Conservation (phyloP, 2,888 invertebrate species). For the Napeogenes inachia region DNA sequence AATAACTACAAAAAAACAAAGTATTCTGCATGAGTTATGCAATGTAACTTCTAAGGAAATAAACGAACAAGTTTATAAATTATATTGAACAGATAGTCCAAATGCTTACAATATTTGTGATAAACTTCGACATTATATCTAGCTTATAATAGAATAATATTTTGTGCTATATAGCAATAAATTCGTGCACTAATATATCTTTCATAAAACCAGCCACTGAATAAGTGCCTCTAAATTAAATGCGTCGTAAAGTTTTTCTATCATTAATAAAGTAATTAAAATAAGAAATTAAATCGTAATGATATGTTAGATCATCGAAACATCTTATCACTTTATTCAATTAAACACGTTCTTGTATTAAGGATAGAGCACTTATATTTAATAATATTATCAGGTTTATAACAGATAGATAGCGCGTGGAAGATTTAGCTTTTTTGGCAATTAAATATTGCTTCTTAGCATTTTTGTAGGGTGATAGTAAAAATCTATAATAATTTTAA, state of each 20-base stretch:
- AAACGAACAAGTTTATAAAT: slow-evolving; percentile 31
- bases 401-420: slow-evolving; percentile 33
- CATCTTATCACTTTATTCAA: slow-evolving; percentile 25
- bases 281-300: slow-evolving; percentile 19
- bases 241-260: slow-evolving; percentile 44
- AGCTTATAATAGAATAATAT: slow-evolving; percentile 45
- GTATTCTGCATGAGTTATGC: background rate
- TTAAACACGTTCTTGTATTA: slow-evolving; percentile 30
- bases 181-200: slow-evolving; percentile 50
- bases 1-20: slow-evolving; percentile 8
- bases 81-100: slow-evolving; percentile 49
- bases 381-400: slow-evolving; percentile 53
- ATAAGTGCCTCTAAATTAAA: slow-evolving; percentile 65
- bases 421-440: slow-evolving; percentile 70
- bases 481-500: slow-evolving; percentile 52
- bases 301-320: slow-evolving; percentile 29
- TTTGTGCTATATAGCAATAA: slow-evolving; percentile 53
- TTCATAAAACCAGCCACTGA: slow-evolving; percentile 55
- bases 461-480: slow-evolving; percentile 61
- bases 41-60: background rate
- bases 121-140: slow-evolving; percentile 63
- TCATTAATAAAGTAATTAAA: slow-evolving; percentile 15
- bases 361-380: slow-evolving; percentile 56
- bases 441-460: slow-evolving; percentile 67
- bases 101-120: slow-evolving; percentile 69